Percentiles rank a stretch among this genome's conserved stretches.
Evolutionary conservation across 2,113 vertebrate genomes (phyloP).

Genomic region (Apodemus sylvaticus): DNA sequence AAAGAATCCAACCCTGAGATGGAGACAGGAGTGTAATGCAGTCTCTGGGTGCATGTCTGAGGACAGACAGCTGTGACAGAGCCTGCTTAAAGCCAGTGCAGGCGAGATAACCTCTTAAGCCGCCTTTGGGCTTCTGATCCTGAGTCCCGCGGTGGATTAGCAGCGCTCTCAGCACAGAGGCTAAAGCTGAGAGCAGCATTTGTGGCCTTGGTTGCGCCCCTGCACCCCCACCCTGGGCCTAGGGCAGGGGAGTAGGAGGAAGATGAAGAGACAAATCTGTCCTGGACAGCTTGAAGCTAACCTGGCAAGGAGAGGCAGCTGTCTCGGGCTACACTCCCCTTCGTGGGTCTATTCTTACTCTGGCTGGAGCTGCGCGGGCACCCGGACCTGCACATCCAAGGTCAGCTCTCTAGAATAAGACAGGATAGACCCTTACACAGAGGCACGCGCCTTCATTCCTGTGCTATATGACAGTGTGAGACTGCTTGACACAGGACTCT

Average conservation of each 20-base stretch:
- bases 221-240: no score
- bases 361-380: fast-evolving
- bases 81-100: not conserved
- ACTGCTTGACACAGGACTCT: not conserved
- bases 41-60: not conserved
- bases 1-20: not conserved
- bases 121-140: not conserved
- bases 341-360: not conserved
- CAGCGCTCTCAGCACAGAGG: not conserved
- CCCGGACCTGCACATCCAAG: no score
- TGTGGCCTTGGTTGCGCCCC: fast-evolving
- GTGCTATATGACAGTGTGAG: fast-evolving
- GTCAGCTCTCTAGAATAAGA: not conserved
- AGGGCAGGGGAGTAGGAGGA: not conserved
- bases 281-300: not conserved
- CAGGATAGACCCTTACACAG: fast-evolving
- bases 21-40: not conserved
- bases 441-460: not conserved
- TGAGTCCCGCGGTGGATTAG: not conserved
- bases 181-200: not conserved
- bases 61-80: no score
- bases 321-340: fast-evolving
- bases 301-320: not conserved
- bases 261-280: no score
- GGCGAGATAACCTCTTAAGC: not conserved